These are phyloP conservation scores for Saccostrea glomerata DNA, from an alignment of 1,140 invertebrate species.

Conservation along the genomic window DNA sequence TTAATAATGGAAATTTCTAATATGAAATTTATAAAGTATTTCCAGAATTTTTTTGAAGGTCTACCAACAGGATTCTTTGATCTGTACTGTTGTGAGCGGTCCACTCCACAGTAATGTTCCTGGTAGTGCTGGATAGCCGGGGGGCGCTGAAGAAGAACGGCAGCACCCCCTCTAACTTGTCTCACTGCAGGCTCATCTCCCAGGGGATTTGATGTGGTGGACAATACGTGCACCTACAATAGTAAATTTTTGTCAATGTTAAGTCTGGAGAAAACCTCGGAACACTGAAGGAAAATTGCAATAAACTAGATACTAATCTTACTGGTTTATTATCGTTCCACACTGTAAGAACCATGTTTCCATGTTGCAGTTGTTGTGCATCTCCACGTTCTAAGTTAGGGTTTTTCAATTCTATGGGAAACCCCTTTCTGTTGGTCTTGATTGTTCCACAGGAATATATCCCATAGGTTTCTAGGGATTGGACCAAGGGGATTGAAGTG, in stretches of 20 bases:
- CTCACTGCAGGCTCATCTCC: background rate
- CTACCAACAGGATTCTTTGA: constrained; percentile 47
- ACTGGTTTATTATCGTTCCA: constrained; percentile 43
- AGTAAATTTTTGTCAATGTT: background rate
- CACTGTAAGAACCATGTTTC: constrained; percentile 3
- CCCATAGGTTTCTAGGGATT: no score
- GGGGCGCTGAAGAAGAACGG: background rate
- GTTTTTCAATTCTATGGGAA: no score
- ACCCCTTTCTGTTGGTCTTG: no score
- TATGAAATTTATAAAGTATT: constrained; percentile 47
- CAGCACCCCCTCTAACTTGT: background rate
- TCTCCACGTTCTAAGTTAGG: no score
- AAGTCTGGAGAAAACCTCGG: background rate
- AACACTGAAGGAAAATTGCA: no score
- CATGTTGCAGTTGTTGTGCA: background rate
- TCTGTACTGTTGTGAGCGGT: constrained; percentile 5
- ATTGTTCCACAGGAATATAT: no score
- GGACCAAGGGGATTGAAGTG: no score
- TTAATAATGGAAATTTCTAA: constrained; percentile 41
- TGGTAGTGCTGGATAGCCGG: constrained; percentile 25
- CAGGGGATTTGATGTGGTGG: constrained; percentile 8
- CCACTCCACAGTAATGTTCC: constrained; percentile 41
- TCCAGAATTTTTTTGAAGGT: constrained; percentile 46
- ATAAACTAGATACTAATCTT: background rate
- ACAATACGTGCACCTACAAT: background rate